phyloP scores from a whole-genome alignment of 2,888 invertebrate species.

The Caenorhabditis plicata region DNA sequence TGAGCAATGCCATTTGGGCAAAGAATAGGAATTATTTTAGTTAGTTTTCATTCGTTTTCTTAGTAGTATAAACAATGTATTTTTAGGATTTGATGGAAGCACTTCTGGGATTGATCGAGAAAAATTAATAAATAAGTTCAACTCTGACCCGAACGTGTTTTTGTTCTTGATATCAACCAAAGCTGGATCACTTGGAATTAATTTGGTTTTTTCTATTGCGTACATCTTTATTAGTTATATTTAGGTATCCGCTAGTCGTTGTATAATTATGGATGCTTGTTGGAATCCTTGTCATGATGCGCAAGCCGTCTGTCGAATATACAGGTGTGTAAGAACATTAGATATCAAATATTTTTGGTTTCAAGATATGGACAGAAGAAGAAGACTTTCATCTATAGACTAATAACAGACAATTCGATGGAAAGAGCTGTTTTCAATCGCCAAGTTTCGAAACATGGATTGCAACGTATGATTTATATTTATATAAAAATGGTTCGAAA shows the following conservation, averaged over 20 bases:
- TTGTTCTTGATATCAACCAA: constrained; percentile 89
- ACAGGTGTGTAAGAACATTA: constrained; percentile 11
- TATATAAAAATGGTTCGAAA: not conserved
- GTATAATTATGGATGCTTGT: constrained; percentile 94
- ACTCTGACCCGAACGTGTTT: constrained; percentile 81
- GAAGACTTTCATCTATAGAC: constrained; percentile 89
- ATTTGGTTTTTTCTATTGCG: constrained; percentile 74
- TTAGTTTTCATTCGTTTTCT: too few relatives aligned
- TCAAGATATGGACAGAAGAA: constrained; percentile 88
- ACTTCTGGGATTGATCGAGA: constrained; percentile 91
- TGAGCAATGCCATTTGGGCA: constrained; percentile 72
- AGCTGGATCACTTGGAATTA: constrained; percentile 76
- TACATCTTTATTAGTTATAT: not conserved
- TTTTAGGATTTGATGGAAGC: constrained; percentile 85
- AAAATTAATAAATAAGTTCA: constrained; percentile 92
- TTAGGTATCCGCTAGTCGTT: constrained; percentile 81
- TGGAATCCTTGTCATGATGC: constrained; percentile 94
- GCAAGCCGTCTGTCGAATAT: constrained; percentile 86
- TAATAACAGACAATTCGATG: constrained; percentile 93
- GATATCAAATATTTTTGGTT: too few relatives aligned
- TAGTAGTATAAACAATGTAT: too few relatives aligned
- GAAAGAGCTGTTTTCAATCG: constrained; percentile 97
- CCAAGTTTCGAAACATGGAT: constrained; percentile 96
- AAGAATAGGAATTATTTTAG: constrained; percentile 86
- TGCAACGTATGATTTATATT: constrained; percentile 72